These are phyloP conservation scores for Microtus oregoni DNA, from an alignment of 2,113 vertebrate genomes.

Conservation along the genomic window DNA sequence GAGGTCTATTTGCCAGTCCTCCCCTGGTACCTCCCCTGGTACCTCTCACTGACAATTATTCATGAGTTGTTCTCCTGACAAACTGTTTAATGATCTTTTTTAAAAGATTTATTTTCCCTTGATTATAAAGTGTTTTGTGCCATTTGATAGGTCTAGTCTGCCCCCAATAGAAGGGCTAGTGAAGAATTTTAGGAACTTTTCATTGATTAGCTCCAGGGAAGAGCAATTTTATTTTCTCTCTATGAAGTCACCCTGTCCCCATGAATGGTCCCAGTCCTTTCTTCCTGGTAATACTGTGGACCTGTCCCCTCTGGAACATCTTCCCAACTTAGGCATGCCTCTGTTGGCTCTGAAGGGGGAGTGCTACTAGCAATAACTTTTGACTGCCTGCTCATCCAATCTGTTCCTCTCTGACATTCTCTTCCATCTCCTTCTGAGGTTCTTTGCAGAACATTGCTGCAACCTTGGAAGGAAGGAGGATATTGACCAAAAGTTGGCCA, in stretches of 20 bases:
- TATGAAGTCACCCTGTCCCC: not conserved
- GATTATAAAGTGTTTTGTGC: not conserved
- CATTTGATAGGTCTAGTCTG: not conserved
- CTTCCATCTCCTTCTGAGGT: no score
- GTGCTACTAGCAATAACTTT: not conserved
- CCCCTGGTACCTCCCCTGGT: not conserved
- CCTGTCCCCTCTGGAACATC: not conserved
- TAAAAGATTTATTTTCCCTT: not conserved
- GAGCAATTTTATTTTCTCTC: not conserved
- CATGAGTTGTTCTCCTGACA: not conserved
- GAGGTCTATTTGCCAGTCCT: not conserved
- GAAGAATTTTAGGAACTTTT: not conserved
- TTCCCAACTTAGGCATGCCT: not conserved
- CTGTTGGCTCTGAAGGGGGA: no score
- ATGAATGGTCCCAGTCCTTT: not conserved
- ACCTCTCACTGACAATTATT: not conserved
- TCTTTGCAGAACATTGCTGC: not conserved
- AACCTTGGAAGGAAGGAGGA: not conserved
- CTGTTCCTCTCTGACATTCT: not conserved
- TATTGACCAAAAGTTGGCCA: not conserved
- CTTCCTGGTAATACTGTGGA: not conserved
- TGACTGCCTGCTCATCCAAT: not conserved
- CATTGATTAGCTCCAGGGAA: not conserved
- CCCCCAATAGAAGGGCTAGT: not conserved
- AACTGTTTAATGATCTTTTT: not conserved